Conservation (phyloP, 2,797 vertebrate genomes). For the Channallabes apus region DNA sequence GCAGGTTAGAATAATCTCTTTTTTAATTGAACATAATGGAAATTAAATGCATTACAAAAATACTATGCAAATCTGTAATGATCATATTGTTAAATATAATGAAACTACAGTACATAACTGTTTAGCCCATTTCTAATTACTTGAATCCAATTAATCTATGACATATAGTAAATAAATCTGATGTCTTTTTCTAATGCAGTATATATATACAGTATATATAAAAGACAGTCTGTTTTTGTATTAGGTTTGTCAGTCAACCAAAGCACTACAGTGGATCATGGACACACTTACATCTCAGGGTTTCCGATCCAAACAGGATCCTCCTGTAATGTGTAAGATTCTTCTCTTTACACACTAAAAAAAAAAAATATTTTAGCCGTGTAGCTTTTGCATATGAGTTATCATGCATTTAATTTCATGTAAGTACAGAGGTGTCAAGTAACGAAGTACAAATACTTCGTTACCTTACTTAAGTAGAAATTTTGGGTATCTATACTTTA, state of each 20-base stretch:
- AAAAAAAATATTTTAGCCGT: too few relatives aligned
- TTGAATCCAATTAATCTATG: background rate
- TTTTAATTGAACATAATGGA: background rate
- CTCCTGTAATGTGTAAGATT: constrained; percentile 72
- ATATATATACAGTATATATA: too few relatives aligned
- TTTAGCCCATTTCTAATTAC: background rate
- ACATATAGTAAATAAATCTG: background rate
- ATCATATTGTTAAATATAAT: background rate
- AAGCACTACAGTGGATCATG: constrained; percentile 85
- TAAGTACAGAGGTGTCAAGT: too few relatives aligned
- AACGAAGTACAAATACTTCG: too few relatives aligned
- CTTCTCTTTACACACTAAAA: background rate
- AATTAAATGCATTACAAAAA: background rate
- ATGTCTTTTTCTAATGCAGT: background rate
- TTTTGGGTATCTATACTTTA: too few relatives aligned
- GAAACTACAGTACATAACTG: background rate
- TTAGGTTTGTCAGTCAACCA: constrained; percentile 78
- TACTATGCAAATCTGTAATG: background rate
- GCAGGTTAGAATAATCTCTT: constrained; percentile 75
- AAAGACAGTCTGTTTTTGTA: constrained; percentile 21
- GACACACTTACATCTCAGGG: constrained; percentile 75
- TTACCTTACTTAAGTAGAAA: too few relatives aligned
- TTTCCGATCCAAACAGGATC: constrained; percentile 65
- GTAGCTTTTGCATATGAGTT: background rate
- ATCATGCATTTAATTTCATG: too few relatives aligned